Conservation (phyloP, 1,140 invertebrate genomes). For the Hylyphantes graminicola region DNA sequence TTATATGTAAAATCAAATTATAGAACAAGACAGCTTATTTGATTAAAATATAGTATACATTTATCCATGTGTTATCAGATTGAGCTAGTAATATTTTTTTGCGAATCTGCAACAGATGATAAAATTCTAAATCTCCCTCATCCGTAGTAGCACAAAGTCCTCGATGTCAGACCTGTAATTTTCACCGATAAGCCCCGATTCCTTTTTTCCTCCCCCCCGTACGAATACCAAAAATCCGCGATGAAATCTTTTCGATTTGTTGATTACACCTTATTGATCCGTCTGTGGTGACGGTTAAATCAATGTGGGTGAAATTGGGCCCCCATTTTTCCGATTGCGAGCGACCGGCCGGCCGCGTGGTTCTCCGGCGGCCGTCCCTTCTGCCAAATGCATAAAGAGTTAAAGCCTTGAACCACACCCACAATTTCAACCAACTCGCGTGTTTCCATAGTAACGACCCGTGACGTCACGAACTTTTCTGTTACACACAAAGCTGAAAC, state of each 20-base stretch:
- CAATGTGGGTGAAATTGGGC: constrained; percentile 23
- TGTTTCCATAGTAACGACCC: constrained; percentile 41
- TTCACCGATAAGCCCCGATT: not conserved
- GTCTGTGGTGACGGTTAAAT: constrained; percentile 40
- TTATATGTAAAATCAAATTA: too few species aligned
- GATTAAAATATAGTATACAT: too few species aligned
- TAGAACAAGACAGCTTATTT: too few species aligned
- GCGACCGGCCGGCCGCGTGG: constrained; percentile 9
- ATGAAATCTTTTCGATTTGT: constrained; percentile 50
- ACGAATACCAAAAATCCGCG: not conserved
- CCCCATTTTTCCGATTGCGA: constrained; percentile 41
- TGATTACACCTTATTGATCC: constrained; percentile 23
- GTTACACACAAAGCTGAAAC: constrained; percentile 50
- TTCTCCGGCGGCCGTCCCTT: constrained; percentile 2
- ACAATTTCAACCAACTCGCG: constrained; percentile 51
- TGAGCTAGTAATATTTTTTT: too few species aligned
- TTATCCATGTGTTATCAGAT: too few species aligned
- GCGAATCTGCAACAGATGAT: too few species aligned
- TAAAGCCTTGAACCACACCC: constrained; percentile 55
- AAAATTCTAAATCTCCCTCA: not conserved
- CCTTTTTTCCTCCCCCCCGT: not conserved
- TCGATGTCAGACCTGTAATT: not conserved
- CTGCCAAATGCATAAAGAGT: constrained; percentile 53
- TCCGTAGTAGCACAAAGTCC: not conserved
- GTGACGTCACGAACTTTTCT: constrained; percentile 50